Evolutionary conservation across 2,797 vertebrate species (phyloP), one percentile per base, ranked within the genome.

Genomic region (Phyllotis vaccarum): DNA sequence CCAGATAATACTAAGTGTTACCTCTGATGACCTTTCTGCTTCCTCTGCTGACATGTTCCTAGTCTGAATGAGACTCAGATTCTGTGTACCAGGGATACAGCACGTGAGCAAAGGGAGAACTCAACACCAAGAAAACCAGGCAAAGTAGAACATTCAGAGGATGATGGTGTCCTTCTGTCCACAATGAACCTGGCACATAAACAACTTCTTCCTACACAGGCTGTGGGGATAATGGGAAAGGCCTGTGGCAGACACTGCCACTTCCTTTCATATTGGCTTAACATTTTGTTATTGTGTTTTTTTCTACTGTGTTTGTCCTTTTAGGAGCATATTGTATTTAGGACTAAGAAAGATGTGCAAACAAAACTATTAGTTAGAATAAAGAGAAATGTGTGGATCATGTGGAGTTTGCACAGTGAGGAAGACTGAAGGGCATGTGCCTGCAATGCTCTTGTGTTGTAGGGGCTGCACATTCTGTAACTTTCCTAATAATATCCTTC

Each of bases 401-500:
- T 3, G 4, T 6, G 31, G 5, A n/a, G 5, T 66, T 93, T 82
- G 46, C n/a, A 54, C 75, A 92, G 49, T 54, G 64, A 72, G 46
- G 79, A 74, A 91, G 60, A 64, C 9, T 27, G 49, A 37, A 22
- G 14, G 64, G 9, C 6, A 2, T 58, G 54, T 79, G 52, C 78
- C 12, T n/a, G 22, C 52, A 68, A 16, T 7, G 8, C 14, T 91
- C 40, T 40, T 86, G 52, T 93, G 94, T 96, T 96, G 37, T 72
- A 86, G 87, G 83, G 90, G 86, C 43, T 66, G 2, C 43, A 68
- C 56, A n/a, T 83, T 90, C 82, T 95, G 60, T 89, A 74, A 95
- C 75, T 92, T 97, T 94, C 86, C 96, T 96, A 97, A 96, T 96
- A 87, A 97, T 66, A 97, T 87, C 72, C 76, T 95, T 85, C 58